Evolutionary conservation across 1,140 invertebrate genomes (phyloP).

Genomic region (Copidosoma floridanum): DNA sequence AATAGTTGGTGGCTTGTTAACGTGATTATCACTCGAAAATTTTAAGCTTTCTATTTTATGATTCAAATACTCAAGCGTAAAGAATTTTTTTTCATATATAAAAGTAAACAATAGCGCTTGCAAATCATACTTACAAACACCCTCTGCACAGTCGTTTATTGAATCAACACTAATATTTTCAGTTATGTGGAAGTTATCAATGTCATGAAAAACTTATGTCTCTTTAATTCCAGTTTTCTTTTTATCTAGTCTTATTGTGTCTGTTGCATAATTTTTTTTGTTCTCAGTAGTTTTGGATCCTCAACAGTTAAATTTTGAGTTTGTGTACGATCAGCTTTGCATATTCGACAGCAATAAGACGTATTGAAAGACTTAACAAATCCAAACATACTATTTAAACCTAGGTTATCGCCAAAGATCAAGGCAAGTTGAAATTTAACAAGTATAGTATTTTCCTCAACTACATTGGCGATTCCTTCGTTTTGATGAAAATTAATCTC

Average conservation of each 20-base stretch:
- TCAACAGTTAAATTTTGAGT: no score
- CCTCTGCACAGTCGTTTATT: background rate
- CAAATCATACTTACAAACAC: background rate
- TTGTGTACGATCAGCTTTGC: no score
- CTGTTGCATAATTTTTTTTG: background rate
- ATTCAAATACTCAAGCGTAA: background rate
- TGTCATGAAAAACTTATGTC: background rate
- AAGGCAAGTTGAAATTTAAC: no score
- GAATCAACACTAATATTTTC: background rate
- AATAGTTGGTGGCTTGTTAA: background rate
- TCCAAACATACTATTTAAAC: background rate
- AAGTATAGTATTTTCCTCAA: no score
- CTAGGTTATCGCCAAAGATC: no score
- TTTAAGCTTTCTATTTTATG: background rate
- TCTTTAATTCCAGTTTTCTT: background rate
- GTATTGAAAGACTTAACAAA: no score
- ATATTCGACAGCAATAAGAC: no score
- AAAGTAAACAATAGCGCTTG: background rate
- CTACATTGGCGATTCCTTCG: no score
- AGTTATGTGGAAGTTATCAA: background rate
- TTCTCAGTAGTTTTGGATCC: background rate
- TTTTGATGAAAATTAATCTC: no score
- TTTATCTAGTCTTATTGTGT: background rate
- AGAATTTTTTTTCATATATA: background rate
- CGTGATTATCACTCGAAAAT: background rate